Base-by-base conservation (phyloP, 2,888 invertebrate species). In the Acanthosepion lycidas region DNA sequence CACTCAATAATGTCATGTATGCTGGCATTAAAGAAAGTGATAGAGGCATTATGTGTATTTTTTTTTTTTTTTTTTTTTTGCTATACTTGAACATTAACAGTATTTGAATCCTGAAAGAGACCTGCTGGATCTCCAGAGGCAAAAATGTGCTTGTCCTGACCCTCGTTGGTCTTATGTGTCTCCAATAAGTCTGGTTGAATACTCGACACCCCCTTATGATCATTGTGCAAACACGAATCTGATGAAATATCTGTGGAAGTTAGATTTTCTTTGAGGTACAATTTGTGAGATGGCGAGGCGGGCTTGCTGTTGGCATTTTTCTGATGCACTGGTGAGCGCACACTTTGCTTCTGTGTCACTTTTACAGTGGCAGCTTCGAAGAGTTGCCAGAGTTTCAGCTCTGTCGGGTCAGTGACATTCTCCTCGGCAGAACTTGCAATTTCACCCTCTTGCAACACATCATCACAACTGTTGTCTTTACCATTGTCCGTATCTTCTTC, bases 331-430 rank as follows among this genome's bases (percentile, higher is more conserved):
- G 48, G 49, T 23, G 53, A n/a, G n/a, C 26, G 93, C 20, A 49
- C 53, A 93, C 53, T 93, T 53, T 51, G 53, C 28, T 53, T 93
- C 18, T 93, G 93, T 18, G 93, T 53, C 93, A 93, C 93, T 49
- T 93, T 93, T 26, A 53, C 49, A 42, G 93, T 28, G 18, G 93
- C 93, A 6, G 93, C 53, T 12, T 93, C 93, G 53, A 93, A 49
- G 15, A 93, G 49, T 28, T 93, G 93, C 93, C 93, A 93, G 26
- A 93, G 93, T 28, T 51, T 93, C 93, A 93, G 49, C 93, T 93
- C 93, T 9, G 93, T 93, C 0, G 93, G 93, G 33, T 93, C 93
- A 51, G 51, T 53, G 51, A 93, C 93, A 51, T 51, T 51, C n/a
- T 49, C 93, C 23, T 93, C 51, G n/a, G 53, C 18, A 8, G 18